Base-by-base conservation (phyloP, 2,797 vertebrate genomes). In the Poecilia wingei region DNA sequence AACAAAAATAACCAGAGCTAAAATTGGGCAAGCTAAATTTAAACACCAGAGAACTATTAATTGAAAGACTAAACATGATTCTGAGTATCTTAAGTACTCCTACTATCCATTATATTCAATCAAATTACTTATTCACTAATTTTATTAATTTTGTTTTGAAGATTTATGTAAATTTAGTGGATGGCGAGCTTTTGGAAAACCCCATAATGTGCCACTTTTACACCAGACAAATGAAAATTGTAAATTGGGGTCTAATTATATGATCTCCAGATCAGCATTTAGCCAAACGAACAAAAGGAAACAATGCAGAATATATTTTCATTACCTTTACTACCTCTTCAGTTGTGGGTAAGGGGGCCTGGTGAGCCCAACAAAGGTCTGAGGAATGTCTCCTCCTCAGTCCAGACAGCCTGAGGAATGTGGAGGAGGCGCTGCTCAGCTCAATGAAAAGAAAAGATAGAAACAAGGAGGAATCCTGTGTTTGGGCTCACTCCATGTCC, bases 391-490 rank as follows among this genome's bases (percentile, higher is more conserved):
- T 69, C 66, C 66, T 69, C 66, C 66, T 69, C 66, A 69, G 66
- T 5, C 66, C 66, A 43, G 66, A 28, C 25, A 69, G 39, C 66
- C 66, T 69, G 66, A 69, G 66, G 66, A 69, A 69, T 69, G 66
- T 69, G 66, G 66, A 69, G 66, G 66, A 69, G 66, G 39, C 43
- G 39, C 39, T 69, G 66, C 39, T 69, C 8, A 45, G 43, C 66
- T n/a, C 41, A n/a, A 14, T 72, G 71, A 72, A 33, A 72, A 49
- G 71, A 49, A 72, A 72, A 72, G 71, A 72, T 49, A 51, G 47
- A 72, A 72, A 72, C 39, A 7, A 43, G 41, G 22, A 69, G 41
- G 66, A 69, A 43, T 45, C 66, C 39, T 14, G 39, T 45, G 66
- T 45, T 45, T 69, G 39, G 66, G 13, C 25, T 45, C 66, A 45